Evolutionary conservation across 2,797 vertebrate genomes (phyloP).

Genomic region (Enteromius afrohamiltoni): DNA sequence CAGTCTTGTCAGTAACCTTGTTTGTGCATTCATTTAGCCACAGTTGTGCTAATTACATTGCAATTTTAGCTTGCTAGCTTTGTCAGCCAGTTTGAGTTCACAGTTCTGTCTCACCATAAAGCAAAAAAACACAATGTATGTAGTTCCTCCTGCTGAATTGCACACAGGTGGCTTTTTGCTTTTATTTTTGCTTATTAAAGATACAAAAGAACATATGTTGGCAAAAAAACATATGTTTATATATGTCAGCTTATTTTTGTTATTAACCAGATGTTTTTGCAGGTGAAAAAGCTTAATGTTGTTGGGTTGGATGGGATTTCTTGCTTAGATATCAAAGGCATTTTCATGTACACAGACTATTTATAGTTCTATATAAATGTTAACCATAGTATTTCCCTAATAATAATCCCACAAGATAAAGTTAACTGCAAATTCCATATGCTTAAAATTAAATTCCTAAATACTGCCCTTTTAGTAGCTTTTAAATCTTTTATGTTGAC

Average conservation of each 20-base stretch:
- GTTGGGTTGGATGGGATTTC: conserved; percentile 26
- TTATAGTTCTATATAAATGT: not conserved
- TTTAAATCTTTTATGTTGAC: not conserved
- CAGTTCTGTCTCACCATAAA: conserved; percentile 12
- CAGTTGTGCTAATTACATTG: not conserved
- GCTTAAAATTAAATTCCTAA: not conserved
- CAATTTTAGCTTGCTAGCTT: not conserved
- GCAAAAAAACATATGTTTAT: not conserved
- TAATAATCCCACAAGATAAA: not conserved
- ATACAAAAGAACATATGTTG: not conserved
- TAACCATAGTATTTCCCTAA: conserved; percentile 20
- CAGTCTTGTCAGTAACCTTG: not conserved
- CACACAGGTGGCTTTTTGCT: conserved; percentile 22
- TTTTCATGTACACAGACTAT: conserved; percentile 22
- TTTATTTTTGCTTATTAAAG: conserved; percentile 26
- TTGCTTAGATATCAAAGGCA: conserved; percentile 24
- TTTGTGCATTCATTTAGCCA: not conserved
- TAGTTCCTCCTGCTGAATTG: conserved; percentile 6
- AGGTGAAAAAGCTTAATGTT: conserved; percentile 25
- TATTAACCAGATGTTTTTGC: conserved; percentile 24
- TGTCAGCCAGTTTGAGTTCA: not conserved
- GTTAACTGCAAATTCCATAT: not conserved
- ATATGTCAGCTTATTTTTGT: conserved; percentile 21
- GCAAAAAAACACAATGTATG: not conserved
- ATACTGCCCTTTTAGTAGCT: not conserved